These are phyloP conservation scores for Heterohyrax brucei DNA, from an alignment of 2,797 vertebrate genomes.

Conservation along the genomic window DNA sequence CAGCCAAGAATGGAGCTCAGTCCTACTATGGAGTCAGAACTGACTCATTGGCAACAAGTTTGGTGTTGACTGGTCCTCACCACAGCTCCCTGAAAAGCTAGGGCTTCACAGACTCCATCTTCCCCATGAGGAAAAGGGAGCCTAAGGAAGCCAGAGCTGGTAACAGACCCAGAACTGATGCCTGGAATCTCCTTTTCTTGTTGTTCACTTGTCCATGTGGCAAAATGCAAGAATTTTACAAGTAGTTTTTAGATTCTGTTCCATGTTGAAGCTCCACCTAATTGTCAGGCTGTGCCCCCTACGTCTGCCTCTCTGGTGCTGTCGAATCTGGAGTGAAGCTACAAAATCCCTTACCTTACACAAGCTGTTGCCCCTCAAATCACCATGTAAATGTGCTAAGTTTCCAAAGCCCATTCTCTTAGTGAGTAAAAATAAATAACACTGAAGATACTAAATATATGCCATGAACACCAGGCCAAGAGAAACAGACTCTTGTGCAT, in stretches of 20 bases:
- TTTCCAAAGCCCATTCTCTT: conserved; percentile 57
- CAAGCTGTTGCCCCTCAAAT: conserved; percentile 46
- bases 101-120: background rate
- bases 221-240: background rate
- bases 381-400: conserved; percentile 38
- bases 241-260: background rate
- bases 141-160: background rate
- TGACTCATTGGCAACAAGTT: background rate
- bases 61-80: background rate
- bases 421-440: conserved; percentile 46
- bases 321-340: conserved; percentile 43
- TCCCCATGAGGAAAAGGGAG: background rate
- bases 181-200: background rate
- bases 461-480: conserved; percentile 65
- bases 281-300: conserved; percentile 46
- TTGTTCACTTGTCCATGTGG: background rate
- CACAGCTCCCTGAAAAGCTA: background rate
- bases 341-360: background rate
- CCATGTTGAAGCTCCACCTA: conserved; percentile 42
- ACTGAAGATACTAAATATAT: conserved; percentile 28
- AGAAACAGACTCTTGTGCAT: conserved; percentile 65
- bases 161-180: background rate
- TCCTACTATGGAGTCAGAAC: background rate
- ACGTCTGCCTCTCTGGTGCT: background rate
- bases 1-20: background rate